Evolutionary conservation across 2,888 invertebrate species (phyloP).

Genomic region (Chrysina gloriosa): DNA sequence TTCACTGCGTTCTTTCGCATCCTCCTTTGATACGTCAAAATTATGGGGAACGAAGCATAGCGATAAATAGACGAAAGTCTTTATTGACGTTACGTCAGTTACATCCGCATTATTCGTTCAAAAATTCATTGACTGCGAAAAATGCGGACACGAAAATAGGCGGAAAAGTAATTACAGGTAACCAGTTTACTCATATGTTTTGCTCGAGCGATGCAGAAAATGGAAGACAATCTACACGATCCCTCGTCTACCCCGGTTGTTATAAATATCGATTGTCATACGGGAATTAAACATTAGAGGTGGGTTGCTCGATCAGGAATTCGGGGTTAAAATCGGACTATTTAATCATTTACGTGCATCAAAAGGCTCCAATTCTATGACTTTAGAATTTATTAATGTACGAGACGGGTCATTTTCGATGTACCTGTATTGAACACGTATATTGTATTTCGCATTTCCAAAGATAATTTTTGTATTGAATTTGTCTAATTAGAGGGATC

Average conservation of each 20-base stretch:
- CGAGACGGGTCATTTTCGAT: no score
- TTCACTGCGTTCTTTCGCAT: background rate
- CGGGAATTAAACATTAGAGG: slow-evolving; percentile 11
- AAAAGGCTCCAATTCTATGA: background rate
- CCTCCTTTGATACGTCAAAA: background rate
- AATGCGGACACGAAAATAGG: background rate
- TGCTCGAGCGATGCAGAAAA: slow-evolving; percentile 11
- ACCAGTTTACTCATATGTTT: slow-evolving; percentile 21
- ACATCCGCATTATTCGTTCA: no score
- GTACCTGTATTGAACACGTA: no score
- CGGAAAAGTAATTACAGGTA: slow-evolving; percentile 20
- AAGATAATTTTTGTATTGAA: no score
- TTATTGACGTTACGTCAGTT: no score
- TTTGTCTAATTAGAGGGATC: no score
- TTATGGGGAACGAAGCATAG: background rate
- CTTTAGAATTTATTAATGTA: slow-evolving; percentile 1
- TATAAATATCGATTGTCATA: slow-evolving; percentile 32
- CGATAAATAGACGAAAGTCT: no score
- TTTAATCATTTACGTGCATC: slow-evolving; percentile 9
- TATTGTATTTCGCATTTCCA: no score
- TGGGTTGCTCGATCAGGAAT: background rate
- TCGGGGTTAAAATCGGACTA: background rate
- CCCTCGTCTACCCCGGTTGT: slow-evolving; percentile 1
- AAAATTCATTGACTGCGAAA: background rate
- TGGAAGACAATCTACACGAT: slow-evolving; percentile 16